Percentiles rank a stretch among this genome's conserved stretches.
Evolutionary conservation across 2,113 vertebrate genomes (phyloP).

Genomic region (Nannobrachium achirus): DNA sequence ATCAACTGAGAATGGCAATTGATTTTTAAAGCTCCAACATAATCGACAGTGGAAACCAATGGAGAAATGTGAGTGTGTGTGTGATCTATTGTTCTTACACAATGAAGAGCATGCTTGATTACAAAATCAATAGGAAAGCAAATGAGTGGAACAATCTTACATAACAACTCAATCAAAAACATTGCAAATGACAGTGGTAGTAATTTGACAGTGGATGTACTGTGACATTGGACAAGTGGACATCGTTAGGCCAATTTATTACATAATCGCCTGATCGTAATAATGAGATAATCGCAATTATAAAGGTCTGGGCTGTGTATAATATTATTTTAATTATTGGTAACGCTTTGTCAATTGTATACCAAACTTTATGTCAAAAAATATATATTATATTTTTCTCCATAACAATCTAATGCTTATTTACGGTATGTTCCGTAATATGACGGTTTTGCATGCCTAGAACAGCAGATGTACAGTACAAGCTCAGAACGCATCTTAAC

Average conservation of each 20-base stretch:
- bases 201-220: conserved; percentile 8
- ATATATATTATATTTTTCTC: neutral
- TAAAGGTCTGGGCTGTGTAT: too few species aligned
- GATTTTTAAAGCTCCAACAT: conserved; percentile 6
- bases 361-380: conserved; percentile 60
- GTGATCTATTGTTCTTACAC: conserved; percentile 22
- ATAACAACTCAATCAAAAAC: conserved; percentile 43
- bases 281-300: too few species aligned
- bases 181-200: conserved; percentile 21
- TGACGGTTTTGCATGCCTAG: too few species aligned
- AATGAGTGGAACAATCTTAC: conserved; percentile 55
- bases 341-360: too few species aligned
- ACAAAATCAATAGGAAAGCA: conserved; percentile 54
- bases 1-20: neutral
- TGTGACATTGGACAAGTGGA: neutral
- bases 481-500: too few species aligned
- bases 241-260: too few species aligned
- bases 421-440: too few species aligned
- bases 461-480: too few species aligned
- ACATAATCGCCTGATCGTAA: too few species aligned
- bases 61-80: neutral
- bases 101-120: conserved; percentile 18
- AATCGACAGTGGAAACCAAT: conserved; percentile 3
- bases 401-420: too few species aligned
- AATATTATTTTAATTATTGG: too few species aligned